phyloP scores from a whole-genome alignment of 2,888 invertebrate species.

The Eremobia ochroleuca region DNA sequence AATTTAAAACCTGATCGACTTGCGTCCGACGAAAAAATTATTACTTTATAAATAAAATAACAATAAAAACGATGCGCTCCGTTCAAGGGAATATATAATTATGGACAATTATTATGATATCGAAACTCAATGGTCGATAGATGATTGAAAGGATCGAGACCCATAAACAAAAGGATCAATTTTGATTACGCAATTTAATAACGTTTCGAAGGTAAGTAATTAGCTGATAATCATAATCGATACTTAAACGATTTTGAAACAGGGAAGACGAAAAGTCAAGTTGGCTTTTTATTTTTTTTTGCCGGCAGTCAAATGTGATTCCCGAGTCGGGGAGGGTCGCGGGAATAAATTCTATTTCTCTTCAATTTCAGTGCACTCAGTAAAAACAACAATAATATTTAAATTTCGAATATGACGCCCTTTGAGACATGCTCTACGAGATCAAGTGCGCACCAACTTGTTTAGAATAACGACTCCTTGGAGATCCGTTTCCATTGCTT shows the following conservation, averaged over 20 bases:
- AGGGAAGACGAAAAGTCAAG: constrained; percentile 73
- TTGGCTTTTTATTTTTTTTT: constrained; percentile 73
- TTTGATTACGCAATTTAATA: constrained; percentile 89
- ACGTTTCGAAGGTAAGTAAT: constrained; percentile 82
- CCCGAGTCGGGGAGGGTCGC: constrained; percentile 80
- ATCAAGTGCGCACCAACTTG: constrained; percentile 68
- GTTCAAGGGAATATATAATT: constrained; percentile 90
- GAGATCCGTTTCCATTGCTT: constrained; percentile 58
- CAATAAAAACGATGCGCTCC: constrained; percentile 90
- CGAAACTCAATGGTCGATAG: constrained; percentile 90
- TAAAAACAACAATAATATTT: constrained; percentile 90
- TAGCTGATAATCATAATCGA: constrained; percentile 84
- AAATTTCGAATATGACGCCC: constrained; percentile 85
- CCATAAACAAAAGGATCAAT: constrained; percentile 90
- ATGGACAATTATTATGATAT: constrained; percentile 91
- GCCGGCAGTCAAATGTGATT: constrained; percentile 82
- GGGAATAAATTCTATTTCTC: constrained; percentile 88
- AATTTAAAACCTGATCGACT: constrained; percentile 90
- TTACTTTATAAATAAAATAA: constrained; percentile 91
- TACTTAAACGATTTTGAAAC: constrained; percentile 73
- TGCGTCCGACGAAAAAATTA: constrained; percentile 89
- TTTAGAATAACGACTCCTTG: constrained; percentile 69
- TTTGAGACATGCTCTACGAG: constrained; percentile 75
- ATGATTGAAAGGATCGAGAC: constrained; percentile 90
- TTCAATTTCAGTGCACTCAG: constrained; percentile 89